These are phyloP conservation scores for Halocaridina rubra DNA, from an alignment of 2,888 invertebrate genomes.

Conservation along the genomic window DNA sequence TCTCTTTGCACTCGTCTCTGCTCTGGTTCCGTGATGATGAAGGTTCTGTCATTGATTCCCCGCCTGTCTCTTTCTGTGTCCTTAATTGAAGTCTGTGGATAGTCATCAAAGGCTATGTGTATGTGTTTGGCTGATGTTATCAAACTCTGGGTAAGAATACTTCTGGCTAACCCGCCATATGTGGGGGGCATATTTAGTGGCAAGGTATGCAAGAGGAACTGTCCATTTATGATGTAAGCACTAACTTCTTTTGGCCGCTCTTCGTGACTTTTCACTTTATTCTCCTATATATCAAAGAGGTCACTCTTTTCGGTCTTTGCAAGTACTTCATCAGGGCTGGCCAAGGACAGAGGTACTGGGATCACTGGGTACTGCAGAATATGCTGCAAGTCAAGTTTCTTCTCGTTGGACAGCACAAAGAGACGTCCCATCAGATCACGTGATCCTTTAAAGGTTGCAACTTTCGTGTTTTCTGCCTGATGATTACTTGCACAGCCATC, in stretches of 20 bases:
- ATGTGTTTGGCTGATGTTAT: neutral
- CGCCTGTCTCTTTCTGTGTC: too few relatives aligned
- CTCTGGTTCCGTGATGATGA: too few relatives aligned
- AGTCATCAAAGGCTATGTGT: neutral
- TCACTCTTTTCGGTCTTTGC: neutral
- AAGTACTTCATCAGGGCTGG: neutral
- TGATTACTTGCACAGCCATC: neutral
- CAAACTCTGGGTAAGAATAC: neutral
- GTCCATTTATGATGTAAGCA: too few relatives aligned
- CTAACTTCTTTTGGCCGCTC: too few relatives aligned
- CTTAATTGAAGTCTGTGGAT: neutral
- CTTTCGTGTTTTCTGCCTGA: neutral
- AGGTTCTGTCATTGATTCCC: too few relatives aligned
- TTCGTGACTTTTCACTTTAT: too few relatives aligned
- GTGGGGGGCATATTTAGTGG: too few relatives aligned
- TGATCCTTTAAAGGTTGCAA: too few relatives aligned
- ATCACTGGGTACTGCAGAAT: neutral
- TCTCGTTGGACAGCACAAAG: neutral
- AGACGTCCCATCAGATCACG: neutral
- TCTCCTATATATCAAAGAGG: too few relatives aligned
- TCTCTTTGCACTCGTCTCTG: too few relatives aligned
- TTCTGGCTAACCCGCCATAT: too few relatives aligned
- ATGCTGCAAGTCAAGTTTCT: neutral
- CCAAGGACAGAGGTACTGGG: neutral
- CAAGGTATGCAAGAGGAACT: too few relatives aligned